Base-by-base conservation (phyloP, 2,797 vertebrate genomes). In the Sebastes iracundus region DNA sequence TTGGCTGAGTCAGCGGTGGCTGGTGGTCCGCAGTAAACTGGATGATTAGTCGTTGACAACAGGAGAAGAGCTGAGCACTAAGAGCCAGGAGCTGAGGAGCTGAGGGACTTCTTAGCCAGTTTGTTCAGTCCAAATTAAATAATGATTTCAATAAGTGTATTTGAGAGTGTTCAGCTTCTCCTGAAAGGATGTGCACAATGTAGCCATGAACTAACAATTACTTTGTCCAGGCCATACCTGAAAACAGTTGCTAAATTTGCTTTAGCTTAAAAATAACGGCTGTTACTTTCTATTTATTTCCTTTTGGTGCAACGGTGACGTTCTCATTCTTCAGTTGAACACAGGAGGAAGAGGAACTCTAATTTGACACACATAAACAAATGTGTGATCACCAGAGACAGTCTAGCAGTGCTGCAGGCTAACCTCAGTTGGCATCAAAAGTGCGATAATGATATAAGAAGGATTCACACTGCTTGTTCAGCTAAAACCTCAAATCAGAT, bases 1-100 rank as follows among this genome's bases (percentile, higher is more conserved):
- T 85, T 90, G 90, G 89, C 90, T 85, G 90, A 92, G 76, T 93
- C 91, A 89, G 89, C 85, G 25, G 13, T 83, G 87, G 72, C 84
- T 52, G 68, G 23, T 27, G 82, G 82, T 78, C 78, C 68, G 69
- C 52, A 16, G 68, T 73, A 61, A 88, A 92, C 86, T 61, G 81
- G 74, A 72, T 70, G 84, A 90, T 85, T 80, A 84, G 79, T 71
- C 7, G 67, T 42, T 42, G 81, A 90, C 76, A 83, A 85, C 65
- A 60, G 77, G 75, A 86, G 62, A 60, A 81, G 33, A 72, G 79
- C 25, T 1, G 8, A 62, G 72, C 20, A 62, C 30, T 28, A 23
- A 32, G 30, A 80, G 59, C 55, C 42, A 55, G 53, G 16, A 72
- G 81, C 58, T 23, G 30, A 58, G 58, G 52, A 63, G 22, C 25